A percentile compares a stretch with the other conserved stretches of the same genome.
These are phyloP conservation scores for Stigmatopora argus DNA, from an alignment of 2,113 vertebrate genomes.

Conservation along the genomic window DNA sequence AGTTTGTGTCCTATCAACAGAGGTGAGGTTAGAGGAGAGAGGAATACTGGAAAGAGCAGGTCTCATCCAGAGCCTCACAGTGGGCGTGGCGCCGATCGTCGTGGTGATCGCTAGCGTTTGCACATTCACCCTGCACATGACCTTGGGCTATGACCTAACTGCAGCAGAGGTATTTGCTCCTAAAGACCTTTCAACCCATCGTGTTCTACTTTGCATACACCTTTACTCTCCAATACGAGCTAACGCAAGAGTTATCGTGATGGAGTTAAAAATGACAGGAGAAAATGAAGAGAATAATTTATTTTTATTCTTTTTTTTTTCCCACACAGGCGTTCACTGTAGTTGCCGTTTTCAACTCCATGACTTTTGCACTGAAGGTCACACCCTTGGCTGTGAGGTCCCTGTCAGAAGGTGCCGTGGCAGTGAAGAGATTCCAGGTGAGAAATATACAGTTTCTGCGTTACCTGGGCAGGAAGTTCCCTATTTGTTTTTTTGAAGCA, in stretches of 20 bases:
- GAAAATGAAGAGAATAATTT: neutral
- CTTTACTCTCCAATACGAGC: neutral
- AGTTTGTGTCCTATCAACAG: constrained; percentile 44
- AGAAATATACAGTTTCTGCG: neutral
- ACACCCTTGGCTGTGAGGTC: constrained; percentile 72
- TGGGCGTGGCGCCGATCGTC: constrained; percentile 71
- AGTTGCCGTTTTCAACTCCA: constrained; percentile 77
- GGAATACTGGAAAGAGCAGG: constrained; percentile 69
- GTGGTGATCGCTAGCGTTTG: constrained; percentile 76
- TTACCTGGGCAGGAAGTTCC: neutral
- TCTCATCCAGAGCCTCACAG: constrained; percentile 72
- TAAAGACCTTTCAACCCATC: neutral
- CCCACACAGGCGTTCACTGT: constrained; percentile 74
- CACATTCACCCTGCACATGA: constrained; percentile 78
- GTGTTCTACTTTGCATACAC: neutral
- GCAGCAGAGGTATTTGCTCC: constrained; percentile 69
- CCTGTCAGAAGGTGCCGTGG: constrained; percentile 72
- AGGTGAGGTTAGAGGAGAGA: constrained; percentile 69
- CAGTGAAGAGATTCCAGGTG: constrained; percentile 77
- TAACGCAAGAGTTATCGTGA: neutral
- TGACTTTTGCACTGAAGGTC: constrained; percentile 77
- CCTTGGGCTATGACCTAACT: constrained; percentile 72
- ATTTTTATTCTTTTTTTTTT: constrained; percentile 9
- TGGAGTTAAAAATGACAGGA: neutral
- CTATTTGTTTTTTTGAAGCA: neutral